Evolutionary conservation across 2,888 invertebrate genomes (phyloP).

Genomic region (Eucera pruinosa): DNA sequence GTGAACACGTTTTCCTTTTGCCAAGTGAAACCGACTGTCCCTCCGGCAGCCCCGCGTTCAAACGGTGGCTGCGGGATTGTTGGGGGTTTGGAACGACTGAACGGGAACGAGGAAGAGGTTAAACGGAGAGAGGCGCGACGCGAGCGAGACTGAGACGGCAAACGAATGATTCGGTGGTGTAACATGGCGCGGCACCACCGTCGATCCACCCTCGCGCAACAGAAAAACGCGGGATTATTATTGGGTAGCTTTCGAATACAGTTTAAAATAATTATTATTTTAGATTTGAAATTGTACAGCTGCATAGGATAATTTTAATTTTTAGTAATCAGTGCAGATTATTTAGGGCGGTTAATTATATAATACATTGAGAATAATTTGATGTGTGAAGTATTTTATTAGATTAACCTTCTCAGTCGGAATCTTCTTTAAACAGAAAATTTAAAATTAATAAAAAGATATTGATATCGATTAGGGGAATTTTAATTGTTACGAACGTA

Average conservation of each 20-base stretch:
- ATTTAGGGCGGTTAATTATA: too few species aligned
- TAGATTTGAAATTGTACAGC: too few species aligned
- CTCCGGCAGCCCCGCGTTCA: constrained; percentile 62
- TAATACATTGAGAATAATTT: too few species aligned
- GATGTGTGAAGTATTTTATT: too few species aligned
- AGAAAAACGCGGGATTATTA: background rate
- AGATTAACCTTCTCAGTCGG: too few species aligned
- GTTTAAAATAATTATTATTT: too few species aligned
- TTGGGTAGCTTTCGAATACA: background rate
- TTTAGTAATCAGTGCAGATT: too few species aligned
- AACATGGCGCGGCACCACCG: constrained; percentile 39
- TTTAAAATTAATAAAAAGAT: too few species aligned
- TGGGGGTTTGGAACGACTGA: constrained; percentile 60
- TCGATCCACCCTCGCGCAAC: constrained; percentile 21
- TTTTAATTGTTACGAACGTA: too few species aligned
- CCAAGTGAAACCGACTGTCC: constrained; percentile 68
- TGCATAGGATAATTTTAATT: too few species aligned
- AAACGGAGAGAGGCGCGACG: constrained; percentile 32
- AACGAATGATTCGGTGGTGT: constrained; percentile 27
- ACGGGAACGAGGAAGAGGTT: constrained; percentile 49
- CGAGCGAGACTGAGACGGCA: constrained; percentile 30
- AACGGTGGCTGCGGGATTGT: constrained; percentile 69
- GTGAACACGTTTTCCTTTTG: constrained; percentile 60
- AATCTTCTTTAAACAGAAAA: too few species aligned
- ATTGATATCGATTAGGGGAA: too few species aligned